Base-by-base conservation (phyloP, 2,113 vertebrate genomes). In the Macheiramphus alcinus region DNA sequence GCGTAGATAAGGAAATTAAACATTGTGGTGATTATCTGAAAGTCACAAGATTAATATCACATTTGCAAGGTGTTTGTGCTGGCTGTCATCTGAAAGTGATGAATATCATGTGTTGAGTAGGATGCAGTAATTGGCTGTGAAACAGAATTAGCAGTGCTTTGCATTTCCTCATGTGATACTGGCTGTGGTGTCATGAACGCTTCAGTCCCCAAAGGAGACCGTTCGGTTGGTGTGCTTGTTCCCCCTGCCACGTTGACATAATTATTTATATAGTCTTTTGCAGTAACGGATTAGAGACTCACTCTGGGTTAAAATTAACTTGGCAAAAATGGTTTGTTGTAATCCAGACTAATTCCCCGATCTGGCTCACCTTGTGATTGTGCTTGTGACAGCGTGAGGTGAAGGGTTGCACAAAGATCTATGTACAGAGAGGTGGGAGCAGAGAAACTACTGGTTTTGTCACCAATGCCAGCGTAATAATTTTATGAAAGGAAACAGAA, bases 361-460 rank as follows among this genome's bases (percentile, higher is more conserved):
- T 93, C 70, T 95, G 81, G 74, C 82, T 96, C 93, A 96, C 92
- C 87, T 96, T 96, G 95, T 79, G 80, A n/a, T 84, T 74, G 63
- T 31, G 31, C 66, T 79, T 90, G 84, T 94, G 84, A 85, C 87
- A 94, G 87, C 0, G 0, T 34, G 62, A 88, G 66, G 70, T 59
- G 66, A 85, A 42, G 52, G 43, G 29, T 31, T 87, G 61, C 47
- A 31, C 52, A 34, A 20, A 53, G 48, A 23, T 70, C 52, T 58
- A 5, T 36, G 63, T 78, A 29, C 20, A 45, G 80, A 52, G 32
- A 36, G 21, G 42, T 0, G 0, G 12, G 13, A 81, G 34, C 73
- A 71, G 76, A 58, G 58, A 56, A 79, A 36, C 71, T 70, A 27
- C 61, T 86, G 4, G 0, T 45, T 86, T 72, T 63, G 43, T 81